Conservation (phyloP, 1,140 invertebrate genomes). For the Helicoverpa armigera region DNA sequence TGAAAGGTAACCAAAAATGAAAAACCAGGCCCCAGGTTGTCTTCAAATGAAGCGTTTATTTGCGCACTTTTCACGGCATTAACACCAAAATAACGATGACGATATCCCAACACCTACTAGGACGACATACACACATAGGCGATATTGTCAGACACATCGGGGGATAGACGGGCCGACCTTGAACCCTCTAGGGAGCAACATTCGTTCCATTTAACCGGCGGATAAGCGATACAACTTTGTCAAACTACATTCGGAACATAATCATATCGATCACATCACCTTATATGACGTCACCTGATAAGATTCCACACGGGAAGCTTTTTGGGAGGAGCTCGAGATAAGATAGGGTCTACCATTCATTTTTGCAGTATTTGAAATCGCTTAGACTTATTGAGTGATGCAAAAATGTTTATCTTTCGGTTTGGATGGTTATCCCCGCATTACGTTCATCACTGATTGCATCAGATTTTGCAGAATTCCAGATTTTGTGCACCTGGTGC, state of each 20-base stretch:
- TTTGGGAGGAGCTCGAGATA: slow-evolving; percentile 16
- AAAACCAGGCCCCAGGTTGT: too few relatives aligned
- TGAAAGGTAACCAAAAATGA: not conserved
- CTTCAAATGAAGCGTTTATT: too few relatives aligned
- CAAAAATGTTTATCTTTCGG: not conserved
- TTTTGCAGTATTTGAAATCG: slow-evolving; percentile 3
- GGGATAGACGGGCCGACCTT: slow-evolving; percentile 52
- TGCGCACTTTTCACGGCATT: too few relatives aligned
- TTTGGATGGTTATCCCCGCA: not conserved
- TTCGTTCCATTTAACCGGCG: slow-evolving; percentile 48
- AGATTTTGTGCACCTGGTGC: too few relatives aligned
- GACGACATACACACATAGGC: not conserved
- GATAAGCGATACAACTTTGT: slow-evolving; percentile 45
- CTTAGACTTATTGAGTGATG: not conserved
- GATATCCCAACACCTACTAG: not conserved
- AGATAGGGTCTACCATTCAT: slow-evolving; percentile 6
- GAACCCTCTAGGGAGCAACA: slow-evolving; percentile 49
- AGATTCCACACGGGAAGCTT: slow-evolving; percentile 15
- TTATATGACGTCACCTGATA: slow-evolving; percentile 40
- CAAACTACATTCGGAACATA: slow-evolving; percentile 21
- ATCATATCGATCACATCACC: slow-evolving; percentile 42
- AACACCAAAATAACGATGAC: slow-evolving; percentile 15
- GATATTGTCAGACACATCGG: slow-evolving; percentile 45
- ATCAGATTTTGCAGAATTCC: not conserved
- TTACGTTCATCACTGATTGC: not conserved